Conservation (phyloP, 2,797 vertebrate species). For the Rhincodon typus region DNA sequence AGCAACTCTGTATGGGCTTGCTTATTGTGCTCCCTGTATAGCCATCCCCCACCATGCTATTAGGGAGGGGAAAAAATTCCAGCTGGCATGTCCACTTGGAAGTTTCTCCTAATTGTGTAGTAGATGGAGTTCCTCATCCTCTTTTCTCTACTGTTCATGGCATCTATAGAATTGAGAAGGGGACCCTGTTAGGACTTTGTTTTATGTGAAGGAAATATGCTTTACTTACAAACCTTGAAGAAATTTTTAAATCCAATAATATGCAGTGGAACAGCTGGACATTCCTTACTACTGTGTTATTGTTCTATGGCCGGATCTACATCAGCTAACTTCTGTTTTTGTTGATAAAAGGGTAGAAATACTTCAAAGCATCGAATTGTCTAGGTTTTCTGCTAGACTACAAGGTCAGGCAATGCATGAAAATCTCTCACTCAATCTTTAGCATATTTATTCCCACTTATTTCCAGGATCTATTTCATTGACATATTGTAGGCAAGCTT, state of each 20-base stretch:
- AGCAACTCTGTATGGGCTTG: background rate
- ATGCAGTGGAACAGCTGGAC: background rate
- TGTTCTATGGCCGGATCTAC: background rate
- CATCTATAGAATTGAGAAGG: background rate
- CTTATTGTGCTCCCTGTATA: background rate
- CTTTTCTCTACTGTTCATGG: too few relatives aligned
- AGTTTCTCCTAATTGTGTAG: background rate
- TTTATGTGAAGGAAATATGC: background rate
- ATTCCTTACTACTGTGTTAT: background rate
- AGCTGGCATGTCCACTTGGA: background rate
- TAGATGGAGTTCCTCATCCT: background rate
- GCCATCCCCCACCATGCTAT: too few relatives aligned
- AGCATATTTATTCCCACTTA: background rate
- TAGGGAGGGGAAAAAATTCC: background rate
- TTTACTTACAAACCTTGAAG: background rate
- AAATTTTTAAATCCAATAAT: background rate
- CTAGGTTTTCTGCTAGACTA: background rate
- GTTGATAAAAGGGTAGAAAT: background rate
- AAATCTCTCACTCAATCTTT: background rate
- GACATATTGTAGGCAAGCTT: background rate
- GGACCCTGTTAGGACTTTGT: background rate
- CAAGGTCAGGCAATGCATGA: background rate
- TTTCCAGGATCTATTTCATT: background rate
- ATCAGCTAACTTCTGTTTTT: background rate
- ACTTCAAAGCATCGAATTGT: background rate